Percentiles rank a stretch among this genome's conserved stretches.
These are phyloP conservation scores for Anoplolepis gracilipes DNA, from an alignment of 1,140 invertebrate species.

Conservation along the genomic window DNA sequence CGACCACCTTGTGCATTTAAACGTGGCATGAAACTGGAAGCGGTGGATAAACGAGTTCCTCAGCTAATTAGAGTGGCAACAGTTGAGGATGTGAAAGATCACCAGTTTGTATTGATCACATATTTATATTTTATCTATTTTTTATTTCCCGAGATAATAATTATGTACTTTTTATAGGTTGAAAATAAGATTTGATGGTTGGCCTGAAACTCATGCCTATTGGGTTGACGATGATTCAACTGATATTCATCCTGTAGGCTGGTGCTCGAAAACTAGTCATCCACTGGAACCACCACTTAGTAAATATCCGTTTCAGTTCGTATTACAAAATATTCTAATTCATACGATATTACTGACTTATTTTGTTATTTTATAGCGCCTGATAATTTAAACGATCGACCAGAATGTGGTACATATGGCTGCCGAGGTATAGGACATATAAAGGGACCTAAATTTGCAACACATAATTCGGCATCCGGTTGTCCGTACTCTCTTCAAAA, in stretches of 20 bases:
- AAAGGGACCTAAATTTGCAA: slow-evolving; percentile 91
- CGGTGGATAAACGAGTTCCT: slow-evolving; percentile 94
- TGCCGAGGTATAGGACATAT: slow-evolving; percentile 93
- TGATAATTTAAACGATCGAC: slow-evolving; percentile 87
- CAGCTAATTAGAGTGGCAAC: slow-evolving; percentile 94
- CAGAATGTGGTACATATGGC: slow-evolving; percentile 91
- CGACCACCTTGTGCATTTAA: slow-evolving; percentile 93
- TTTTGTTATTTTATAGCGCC: slow-evolving; percentile 82
- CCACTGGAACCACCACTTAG: slow-evolving; percentile 93
- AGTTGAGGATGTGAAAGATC: slow-evolving; percentile 91
- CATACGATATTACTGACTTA: background rate
- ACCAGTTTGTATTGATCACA: slow-evolving; percentile 83
- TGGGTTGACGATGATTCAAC: slow-evolving; percentile 96
- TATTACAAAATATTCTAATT: slow-evolving; percentile 9
- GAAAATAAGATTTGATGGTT: slow-evolving; percentile 96
- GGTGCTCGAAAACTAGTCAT: slow-evolving; percentile 95
- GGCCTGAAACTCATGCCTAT: slow-evolving; percentile 94
- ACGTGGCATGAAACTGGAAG: slow-evolving; percentile 95
- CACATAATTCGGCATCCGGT: slow-evolving; percentile 91
- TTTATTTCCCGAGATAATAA: background rate
- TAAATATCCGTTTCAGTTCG: slow-evolving; percentile 81
- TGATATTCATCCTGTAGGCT: slow-evolving; percentile 96
- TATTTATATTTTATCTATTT: background rate
- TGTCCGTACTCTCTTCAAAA: slow-evolving; percentile 94
- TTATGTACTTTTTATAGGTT: slow-evolving; percentile 85